Evolutionary conservation across 2,113 vertebrate genomes (phyloP).

Genomic region (Macroglossus sobrinus): DNA sequence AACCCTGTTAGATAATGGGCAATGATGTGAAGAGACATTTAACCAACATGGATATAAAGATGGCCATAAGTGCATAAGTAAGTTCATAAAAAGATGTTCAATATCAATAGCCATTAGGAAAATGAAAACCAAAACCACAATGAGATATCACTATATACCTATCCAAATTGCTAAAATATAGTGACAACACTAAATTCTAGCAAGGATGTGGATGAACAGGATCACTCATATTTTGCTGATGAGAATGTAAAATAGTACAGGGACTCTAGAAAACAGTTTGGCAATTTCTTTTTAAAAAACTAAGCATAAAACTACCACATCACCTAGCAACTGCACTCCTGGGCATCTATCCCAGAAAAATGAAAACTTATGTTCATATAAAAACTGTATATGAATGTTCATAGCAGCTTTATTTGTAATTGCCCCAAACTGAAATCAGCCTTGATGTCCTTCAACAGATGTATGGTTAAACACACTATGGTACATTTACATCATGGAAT

Average conservation of each 20-base stretch:
- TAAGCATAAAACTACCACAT: neutral
- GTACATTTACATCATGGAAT: neutral
- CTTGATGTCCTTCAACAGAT: neutral
- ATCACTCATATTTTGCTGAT: neutral
- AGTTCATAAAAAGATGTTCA: neutral
- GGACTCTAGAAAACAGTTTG: neutral
- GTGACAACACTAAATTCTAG: neutral
- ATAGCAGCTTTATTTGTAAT: neutral
- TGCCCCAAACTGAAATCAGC: constrained; percentile 8
- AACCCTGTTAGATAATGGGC: neutral
- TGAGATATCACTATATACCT: neutral
- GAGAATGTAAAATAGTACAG: neutral
- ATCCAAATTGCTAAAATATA: constrained; percentile 3
- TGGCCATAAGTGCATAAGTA: neutral
- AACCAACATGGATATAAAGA: neutral
- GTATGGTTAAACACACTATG: neutral
- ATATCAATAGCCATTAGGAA: neutral
- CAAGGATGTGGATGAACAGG: neutral
- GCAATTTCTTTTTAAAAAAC: neutral
- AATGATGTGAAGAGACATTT: neutral
- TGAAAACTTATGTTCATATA: neutral
- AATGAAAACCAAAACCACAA: neutral
- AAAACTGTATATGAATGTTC: neutral
- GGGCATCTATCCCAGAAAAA: neutral
- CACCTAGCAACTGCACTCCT: neutral